Conservation (phyloP, 2,797 vertebrate species). For the Mormyrus hasselquistii region DNA sequence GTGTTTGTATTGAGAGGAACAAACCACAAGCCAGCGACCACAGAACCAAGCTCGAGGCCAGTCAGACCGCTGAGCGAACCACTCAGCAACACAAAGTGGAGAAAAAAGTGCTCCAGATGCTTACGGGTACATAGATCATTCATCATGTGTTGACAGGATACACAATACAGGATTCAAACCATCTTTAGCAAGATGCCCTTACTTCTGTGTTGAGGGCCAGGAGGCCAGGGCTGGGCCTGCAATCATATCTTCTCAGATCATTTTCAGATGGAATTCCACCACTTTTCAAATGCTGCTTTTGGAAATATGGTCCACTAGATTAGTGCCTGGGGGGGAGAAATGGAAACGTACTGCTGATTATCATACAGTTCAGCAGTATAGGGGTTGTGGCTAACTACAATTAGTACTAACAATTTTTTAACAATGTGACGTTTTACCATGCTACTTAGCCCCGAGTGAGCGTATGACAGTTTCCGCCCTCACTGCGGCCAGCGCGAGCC, state of each 20-base stretch:
- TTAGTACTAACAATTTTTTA: background rate
- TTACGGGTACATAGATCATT: background rate
- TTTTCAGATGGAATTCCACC: slow-evolving; percentile 32
- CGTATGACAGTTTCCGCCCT: no score
- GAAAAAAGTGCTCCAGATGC: background rate
- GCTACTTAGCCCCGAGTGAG: background rate
- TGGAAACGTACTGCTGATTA: background rate
- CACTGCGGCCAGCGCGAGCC: background rate
- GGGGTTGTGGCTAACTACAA: background rate
- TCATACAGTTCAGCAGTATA: background rate
- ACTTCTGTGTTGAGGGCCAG: slow-evolving; percentile 61
- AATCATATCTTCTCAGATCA: slow-evolving; percentile 70
- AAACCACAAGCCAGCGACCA: background rate
- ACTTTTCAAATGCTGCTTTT: background rate
- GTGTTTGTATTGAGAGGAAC: background rate
- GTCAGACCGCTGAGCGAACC: background rate
- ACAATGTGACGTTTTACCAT: no score
- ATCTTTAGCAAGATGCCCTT: slow-evolving; percentile 35
- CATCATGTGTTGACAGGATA: background rate
- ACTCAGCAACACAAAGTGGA: background rate
- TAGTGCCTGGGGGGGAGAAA: background rate
- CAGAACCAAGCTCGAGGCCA: background rate
- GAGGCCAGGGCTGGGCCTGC: slow-evolving; percentile 59
- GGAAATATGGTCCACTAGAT: background rate
- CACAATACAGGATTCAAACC: background rate